Conservation (phyloP, 2,113 vertebrate species). For the Ammodytes marinus region DNA sequence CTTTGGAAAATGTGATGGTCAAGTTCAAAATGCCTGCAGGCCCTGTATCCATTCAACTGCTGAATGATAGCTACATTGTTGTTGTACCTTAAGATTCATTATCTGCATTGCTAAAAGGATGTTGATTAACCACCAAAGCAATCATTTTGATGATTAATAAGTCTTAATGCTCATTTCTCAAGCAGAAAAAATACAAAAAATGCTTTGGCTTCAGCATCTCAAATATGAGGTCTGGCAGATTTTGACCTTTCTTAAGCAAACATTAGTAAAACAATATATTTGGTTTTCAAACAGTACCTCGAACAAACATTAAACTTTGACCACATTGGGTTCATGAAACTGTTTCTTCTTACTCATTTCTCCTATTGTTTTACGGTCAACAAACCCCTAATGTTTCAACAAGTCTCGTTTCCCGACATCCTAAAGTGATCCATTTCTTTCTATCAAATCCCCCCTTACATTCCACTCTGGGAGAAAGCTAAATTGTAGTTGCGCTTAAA, state of each 20-base stretch:
- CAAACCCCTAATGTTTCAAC: neutral
- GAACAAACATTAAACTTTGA: neutral
- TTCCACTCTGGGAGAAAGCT: neutral
- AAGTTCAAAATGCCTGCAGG: neutral
- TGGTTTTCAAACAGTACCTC: neutral
- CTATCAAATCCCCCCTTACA: neutral
- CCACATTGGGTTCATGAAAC: neutral
- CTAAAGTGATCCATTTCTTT: neutral
- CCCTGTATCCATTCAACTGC: neutral
- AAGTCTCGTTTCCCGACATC: neutral
- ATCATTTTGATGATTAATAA: neutral
- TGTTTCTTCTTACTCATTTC: neutral
- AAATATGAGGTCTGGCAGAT: neutral
- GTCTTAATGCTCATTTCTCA: neutral
- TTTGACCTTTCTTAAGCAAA: neutral
- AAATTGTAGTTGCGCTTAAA: slow-evolving; percentile 33
- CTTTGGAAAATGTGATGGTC: neutral
- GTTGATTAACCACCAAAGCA: neutral
- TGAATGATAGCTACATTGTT: neutral
- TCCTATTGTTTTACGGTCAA: slow-evolving; percentile 2
- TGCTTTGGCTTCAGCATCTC: neutral
- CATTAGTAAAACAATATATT: neutral
- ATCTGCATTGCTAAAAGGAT: neutral
- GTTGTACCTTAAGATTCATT: neutral
- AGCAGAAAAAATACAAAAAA: neutral